Evolutionary conservation across 2,888 invertebrate genomes (phyloP), one percentile per base, ranked within the genome.

Genomic region (Lysandra bellargus): DNA sequence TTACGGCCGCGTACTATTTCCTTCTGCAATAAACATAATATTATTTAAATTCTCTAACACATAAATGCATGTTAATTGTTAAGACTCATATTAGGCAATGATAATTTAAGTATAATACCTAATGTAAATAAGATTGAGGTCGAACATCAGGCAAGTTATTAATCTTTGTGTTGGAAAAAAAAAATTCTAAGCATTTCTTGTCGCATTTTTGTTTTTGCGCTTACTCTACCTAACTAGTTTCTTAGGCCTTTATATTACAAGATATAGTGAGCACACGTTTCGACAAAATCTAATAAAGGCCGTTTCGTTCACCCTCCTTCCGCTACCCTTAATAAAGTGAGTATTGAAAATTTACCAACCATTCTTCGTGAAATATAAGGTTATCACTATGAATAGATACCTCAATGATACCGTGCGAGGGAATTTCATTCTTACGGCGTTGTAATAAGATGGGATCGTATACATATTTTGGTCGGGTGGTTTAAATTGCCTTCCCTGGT

Each of bases 271-370:
- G 86, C 88, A 89, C 90, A 89, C 91, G 89, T 90, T 92, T 88
- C 90, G 89, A 91, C 91, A 89, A 92, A 94, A 94, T 93, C 93
- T 93, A 94, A 94, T 94, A 94, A 93, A 89, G 89, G 87, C 93
- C 87, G 90, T 91, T 92, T 90, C 88, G 85, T 86, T 88, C 91
- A 89, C 91, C 91, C 90, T 90, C 89, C 87, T 88, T 89, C 90
- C 92, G 88, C 88, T 88, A 85, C 90, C 91, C 92, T 88, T 95
- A 93, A 95, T 95, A 95, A 94, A 95, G 94, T 92, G 92, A 90
- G 92, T 94, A 95, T 95, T 95, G 95, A 95, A 95, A 95, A 95
- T 95, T 95, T 95, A 94, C 93, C 93, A 93, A 91, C 92, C 92
- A 93, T 95, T 95, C 94, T 94, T 90, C 88, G 88, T 87, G 88